These are phyloP conservation scores for Macrobrachium nipponense DNA, from an alignment of 1,140 invertebrate genomes.

Conservation along the genomic window DNA sequence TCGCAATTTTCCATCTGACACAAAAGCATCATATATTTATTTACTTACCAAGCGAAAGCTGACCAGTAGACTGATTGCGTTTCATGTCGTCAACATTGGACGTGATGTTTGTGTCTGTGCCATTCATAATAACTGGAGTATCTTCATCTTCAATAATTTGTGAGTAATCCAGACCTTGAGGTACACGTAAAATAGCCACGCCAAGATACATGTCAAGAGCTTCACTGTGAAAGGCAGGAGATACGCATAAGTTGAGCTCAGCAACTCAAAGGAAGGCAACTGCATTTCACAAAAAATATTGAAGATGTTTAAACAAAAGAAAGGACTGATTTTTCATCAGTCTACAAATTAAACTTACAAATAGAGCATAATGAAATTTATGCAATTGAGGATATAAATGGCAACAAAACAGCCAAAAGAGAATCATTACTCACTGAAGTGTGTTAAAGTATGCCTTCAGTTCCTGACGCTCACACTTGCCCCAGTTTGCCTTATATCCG, in stretches of 20 bases:
- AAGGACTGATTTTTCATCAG: too few relatives aligned
- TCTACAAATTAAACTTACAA: neutral
- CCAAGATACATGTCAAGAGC: constrained; percentile 93
- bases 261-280: too few relatives aligned
- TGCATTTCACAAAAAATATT: too few relatives aligned
- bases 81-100: constrained; percentile 25
- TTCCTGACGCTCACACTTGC: constrained; percentile 77
- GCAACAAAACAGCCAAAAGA: neutral
- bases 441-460: constrained; percentile 89
- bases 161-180: constrained; percentile 84
- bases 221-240: constrained; percentile 74
- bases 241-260: too few relatives aligned
- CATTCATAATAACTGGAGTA: constrained; percentile 57
- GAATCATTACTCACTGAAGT: constrained; percentile 83
- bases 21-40: neutral
- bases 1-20: neutral
- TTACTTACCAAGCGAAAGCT: constrained; percentile 40
- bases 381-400: neutral
- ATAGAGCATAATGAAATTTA: neutral
- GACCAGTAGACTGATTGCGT: constrained; percentile 23
- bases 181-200: constrained; percentile 85
- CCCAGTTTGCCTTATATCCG: constrained; percentile 94
- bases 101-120: constrained; percentile 23
- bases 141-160: constrained; percentile 69
- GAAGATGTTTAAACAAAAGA: too few relatives aligned